Conservation (phyloP, 2,113 vertebrate species). For the Sigmodon hispidus region DNA sequence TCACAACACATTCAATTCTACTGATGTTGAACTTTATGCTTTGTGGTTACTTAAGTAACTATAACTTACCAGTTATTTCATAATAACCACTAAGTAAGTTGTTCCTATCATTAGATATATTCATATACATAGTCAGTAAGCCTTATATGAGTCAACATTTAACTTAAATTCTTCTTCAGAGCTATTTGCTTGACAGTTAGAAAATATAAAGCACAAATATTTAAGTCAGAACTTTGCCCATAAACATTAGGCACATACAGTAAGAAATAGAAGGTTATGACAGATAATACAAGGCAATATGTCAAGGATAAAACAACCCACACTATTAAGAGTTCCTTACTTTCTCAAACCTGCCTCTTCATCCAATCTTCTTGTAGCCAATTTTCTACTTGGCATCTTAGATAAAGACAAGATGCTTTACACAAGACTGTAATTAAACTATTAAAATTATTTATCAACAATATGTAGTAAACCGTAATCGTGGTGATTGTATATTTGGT, state of each 20-base stretch:
- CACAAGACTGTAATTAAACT: not conserved
- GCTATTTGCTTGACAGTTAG: not conserved
- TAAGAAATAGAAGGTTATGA: not conserved
- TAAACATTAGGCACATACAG: not conserved
- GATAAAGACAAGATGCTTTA: conserved; percentile 28
- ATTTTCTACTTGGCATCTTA: conserved; percentile 29
- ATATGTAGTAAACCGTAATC: not conserved
- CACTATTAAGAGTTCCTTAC: not conserved
- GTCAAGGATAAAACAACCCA: not conserved
- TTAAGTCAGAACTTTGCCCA: not conserved
- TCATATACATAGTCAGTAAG: not conserved
- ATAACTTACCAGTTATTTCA: not conserved
- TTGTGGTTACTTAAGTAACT: not conserved
- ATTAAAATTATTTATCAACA: conserved; percentile 42
- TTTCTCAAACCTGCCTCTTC: conserved; percentile 48
- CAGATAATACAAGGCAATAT: not conserved
- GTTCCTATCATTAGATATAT: not conserved
- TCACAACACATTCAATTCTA: not conserved
- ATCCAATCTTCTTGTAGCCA: conserved; percentile 14
- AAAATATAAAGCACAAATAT: not conserved
- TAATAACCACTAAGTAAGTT: conserved; percentile 23
- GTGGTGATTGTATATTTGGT: not conserved
- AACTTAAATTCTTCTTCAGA: conserved; percentile 5
- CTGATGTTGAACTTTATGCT: not conserved
- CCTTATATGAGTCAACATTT: not conserved